Base-by-base conservation (phyloP, 2,888 invertebrate genomes). In the Blera fallax region DNA sequence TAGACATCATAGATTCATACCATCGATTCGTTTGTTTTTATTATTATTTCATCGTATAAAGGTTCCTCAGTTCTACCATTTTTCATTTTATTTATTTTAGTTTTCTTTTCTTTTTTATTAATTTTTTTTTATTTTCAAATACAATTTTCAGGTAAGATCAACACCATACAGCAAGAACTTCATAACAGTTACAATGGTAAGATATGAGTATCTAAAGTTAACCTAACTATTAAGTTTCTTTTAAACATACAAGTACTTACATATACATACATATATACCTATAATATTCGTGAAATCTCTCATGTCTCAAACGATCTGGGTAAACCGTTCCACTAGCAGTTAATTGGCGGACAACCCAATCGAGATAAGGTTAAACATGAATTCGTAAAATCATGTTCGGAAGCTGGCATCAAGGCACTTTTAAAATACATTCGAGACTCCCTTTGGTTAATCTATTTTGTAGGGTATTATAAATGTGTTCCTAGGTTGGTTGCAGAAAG, bases 141-240 rank as follows among this genome's bases (percentile, higher is more conserved):
- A n/a, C 27, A 62, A 78, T 67, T 84, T 73, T 37, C 67, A 84
- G 84, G 84, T 84, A 84, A 84, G 84, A 84, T 84, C 84, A 79
- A 84, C 84, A 84, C 84, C 84, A 84, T 84, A 80, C 84, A 84
- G 80, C 84, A 84, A 84, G 84, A 84, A 80, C 84, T 84, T 84
- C 79, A 84, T 84, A 84, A 80, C 79, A 84, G 74, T 84, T 84
- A 79, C 79, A 84, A 84, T 54, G 84, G 84, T 84, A 84, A 84
- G 84, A 84, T 70, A 79, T 65, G 50, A 84, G 62, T 40, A 69
- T 64, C 37, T 65, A 48, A 43, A 48, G 10, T 37, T 27, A 43
- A 32, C 56, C 37, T 48, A 65, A 50, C 34, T 34, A 60, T 21
- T 34, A 50, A 50, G 27, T 58, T 58, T 18, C 8, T 21, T 37